A percentile compares a stretch with the other conserved stretches of the same genome.
Evolutionary conservation across 2,113 vertebrate species (phyloP).

Genomic region (Melanotaenia duboulayi): DNA sequence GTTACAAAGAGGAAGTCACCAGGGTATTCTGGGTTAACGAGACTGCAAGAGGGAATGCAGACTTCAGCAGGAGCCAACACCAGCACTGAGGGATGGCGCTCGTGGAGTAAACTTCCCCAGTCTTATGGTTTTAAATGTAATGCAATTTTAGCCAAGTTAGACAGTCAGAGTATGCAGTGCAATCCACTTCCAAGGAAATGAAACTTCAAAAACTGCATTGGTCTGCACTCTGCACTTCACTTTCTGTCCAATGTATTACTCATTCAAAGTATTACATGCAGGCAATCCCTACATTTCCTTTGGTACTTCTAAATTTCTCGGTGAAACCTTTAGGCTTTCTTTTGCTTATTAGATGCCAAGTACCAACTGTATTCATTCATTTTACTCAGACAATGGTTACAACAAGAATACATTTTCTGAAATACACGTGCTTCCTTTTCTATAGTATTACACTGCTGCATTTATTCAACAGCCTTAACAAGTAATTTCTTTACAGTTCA

Average conservation of each 20-base stretch:
- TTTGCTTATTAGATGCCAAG: background rate
- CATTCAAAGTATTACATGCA: slow-evolving; percentile 23
- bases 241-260: slow-evolving; percentile 19
- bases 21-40: slow-evolving; percentile 79
- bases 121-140: slow-evolving; percentile 50
- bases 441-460: too few species aligned
- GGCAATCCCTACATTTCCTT: slow-evolving; percentile 17
- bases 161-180: slow-evolving; percentile 51
- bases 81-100: slow-evolving; percentile 72
- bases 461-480: too few species aligned
- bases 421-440: too few species aligned
- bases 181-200: slow-evolving; percentile 47
- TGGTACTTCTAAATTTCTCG: background rate
- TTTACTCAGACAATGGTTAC: too few species aligned
- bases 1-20: slow-evolving; percentile 75
- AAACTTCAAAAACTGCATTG: slow-evolving; percentile 37
- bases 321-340: slow-evolving; percentile 3
- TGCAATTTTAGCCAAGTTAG: slow-evolving; percentile 54
- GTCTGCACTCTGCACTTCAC: slow-evolving; percentile 17
- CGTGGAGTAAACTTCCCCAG: slow-evolving; percentile 76
- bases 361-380: too few species aligned
- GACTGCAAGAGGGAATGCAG: slow-evolving; percentile 73
- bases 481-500: too few species aligned
- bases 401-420: too few species aligned
- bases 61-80: slow-evolving; percentile 72